Percentiles rank a stretch among this genome's conserved stretches.
Conservation (phyloP, 2,113 vertebrate genomes). For the Triplophysa rosa region DNA sequence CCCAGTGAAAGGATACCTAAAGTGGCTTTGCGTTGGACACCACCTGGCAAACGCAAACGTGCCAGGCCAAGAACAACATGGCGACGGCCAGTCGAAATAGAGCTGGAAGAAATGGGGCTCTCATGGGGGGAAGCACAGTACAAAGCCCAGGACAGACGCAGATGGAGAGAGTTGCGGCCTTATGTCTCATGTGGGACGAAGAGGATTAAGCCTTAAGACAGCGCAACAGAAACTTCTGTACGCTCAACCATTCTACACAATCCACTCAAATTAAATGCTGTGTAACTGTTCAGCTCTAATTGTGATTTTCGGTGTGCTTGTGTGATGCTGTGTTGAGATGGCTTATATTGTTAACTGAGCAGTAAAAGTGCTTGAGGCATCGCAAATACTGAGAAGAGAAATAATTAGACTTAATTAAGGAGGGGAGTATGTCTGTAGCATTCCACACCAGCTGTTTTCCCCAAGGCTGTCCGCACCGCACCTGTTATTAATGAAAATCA, state of each 20-base stretch:
- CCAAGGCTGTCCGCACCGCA: constrained; percentile 26
- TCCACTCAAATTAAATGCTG: background rate
- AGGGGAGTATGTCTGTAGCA: constrained; percentile 51
- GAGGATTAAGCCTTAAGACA: too few species aligned
- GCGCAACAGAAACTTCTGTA: background rate
- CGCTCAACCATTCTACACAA: background rate
- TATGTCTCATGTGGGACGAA: too few species aligned
- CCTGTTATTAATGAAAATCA: constrained; percentile 7
- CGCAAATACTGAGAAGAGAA: constrained; percentile 53
- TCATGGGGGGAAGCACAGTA: too few species aligned
- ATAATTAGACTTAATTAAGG: constrained; percentile 69
- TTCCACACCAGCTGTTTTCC: constrained; percentile 64
- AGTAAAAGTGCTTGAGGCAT: constrained; percentile 48
- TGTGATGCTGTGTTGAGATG: background rate
- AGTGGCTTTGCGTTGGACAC: too few species aligned
- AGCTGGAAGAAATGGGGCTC: too few species aligned
- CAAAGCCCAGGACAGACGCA: too few species aligned
- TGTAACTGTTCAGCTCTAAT: background rate
- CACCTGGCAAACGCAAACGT: too few species aligned
- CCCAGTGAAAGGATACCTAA: too few species aligned
- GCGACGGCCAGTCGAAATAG: too few species aligned
- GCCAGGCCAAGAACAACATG: too few species aligned
- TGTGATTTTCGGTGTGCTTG: background rate
- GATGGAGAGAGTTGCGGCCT: too few species aligned
- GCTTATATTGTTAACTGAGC: constrained; percentile 22